Evolutionary conservation across 2,888 invertebrate genomes (phyloP), one percentile per base, ranked within the genome.

Genomic region (Idaea aversata): DNA sequence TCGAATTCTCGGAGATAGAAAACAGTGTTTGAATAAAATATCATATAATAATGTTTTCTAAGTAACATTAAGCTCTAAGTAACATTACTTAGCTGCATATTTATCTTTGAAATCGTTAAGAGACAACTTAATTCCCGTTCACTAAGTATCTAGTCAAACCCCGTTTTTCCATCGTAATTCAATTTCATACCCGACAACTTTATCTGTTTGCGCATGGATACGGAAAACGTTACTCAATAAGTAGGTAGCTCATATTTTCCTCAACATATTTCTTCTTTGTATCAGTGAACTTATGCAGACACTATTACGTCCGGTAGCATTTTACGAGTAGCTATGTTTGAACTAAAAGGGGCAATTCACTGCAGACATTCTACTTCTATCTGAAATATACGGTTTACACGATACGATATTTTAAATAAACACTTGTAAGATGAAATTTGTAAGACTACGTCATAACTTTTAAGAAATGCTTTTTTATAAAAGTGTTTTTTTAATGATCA

Each of bases 161-260:
- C 47, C 47, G 13, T 47, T 47, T 47, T 47, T 47, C 47, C 47
- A 47, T 47, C 47, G 13, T 47, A 47, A 47, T 47, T 47, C 47
- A 47, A 47, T 47, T 47, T 47, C 47, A 47, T 47, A 47, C 47
- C 47, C 47, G 47, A 47, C 47, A 47, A 47, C 47, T 47, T 47
- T 47, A 47, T 47, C 47, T 47, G 47, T 47, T 47, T 47, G 47
- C 47, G 7, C 47, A 47, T 47, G 47, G 47, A 47, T 47, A 47
- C 47, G 47, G 47, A 47, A 47, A 7, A 47, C 47, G 47, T 47
- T 47, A 47, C 47, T 47, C 47, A 47, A 47, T 47, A 47, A 47
- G 47, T 47, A 47, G 47, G 47, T 47, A 10, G 47, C 47, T 47
- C 13, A 47, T 47, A 47, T 47, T 47, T 47, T 47, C 47, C 47